These are phyloP conservation scores for Sebastes kiyomatsui DNA, from an alignment of 2,797 vertebrate species.

Conservation along the genomic window DNA sequence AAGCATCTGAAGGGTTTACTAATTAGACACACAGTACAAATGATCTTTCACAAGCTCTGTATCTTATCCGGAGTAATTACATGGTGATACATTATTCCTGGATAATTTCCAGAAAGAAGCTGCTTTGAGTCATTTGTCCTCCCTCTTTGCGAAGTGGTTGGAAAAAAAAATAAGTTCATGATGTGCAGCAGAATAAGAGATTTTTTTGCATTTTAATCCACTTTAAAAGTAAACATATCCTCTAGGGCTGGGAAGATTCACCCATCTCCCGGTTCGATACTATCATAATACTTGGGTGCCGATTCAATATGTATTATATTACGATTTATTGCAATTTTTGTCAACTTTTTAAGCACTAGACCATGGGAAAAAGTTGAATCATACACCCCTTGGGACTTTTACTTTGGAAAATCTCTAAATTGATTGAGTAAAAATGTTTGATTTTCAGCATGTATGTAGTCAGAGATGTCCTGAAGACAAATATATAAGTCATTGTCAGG, in stretches of 20 bases:
- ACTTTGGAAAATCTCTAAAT: no score
- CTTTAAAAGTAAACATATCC: constrained; percentile 17
- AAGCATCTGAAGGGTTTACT: constrained; percentile 84
- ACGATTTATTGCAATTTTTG: no score
- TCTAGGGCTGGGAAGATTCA: no score
- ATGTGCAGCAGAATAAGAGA: constrained; percentile 43
- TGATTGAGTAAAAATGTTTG: no score
- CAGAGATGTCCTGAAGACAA: no score
- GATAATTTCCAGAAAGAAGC: constrained; percentile 85
- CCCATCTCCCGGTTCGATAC: no score
- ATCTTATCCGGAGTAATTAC: constrained; percentile 87
- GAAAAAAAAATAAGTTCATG: constrained; percentile 38
- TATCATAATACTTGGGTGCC: background rate
- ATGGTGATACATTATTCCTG: constrained; percentile 84
- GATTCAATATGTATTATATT: no score
- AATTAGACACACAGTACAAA: constrained; percentile 88
- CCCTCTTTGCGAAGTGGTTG: constrained; percentile 55
- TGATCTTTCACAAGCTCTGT: constrained; percentile 85
- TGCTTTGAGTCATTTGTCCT: constrained; percentile 81
- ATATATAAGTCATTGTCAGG: no score
- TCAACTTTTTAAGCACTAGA: no score
- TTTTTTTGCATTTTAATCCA: constrained; percentile 27
- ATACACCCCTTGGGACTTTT: no score
- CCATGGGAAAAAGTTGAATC: no score
- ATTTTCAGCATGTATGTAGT: no score